Percentiles rank a stretch among this genome's conserved stretches.
Conservation (phyloP, 1,140 invertebrate species). For the Drosophila pruinosa region DNA sequence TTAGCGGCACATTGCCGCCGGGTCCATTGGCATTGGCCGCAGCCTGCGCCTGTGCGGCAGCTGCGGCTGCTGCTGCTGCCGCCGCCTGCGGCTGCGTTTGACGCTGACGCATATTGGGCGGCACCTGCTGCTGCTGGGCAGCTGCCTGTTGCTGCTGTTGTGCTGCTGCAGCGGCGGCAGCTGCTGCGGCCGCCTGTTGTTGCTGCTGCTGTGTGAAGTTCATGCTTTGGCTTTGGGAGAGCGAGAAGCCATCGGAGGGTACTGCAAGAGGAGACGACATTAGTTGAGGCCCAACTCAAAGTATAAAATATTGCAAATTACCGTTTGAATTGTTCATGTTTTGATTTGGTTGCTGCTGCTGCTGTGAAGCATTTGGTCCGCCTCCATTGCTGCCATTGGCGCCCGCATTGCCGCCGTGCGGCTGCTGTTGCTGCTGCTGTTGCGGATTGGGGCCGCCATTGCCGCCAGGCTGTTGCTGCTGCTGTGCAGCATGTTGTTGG, state of each 20-base stretch:
- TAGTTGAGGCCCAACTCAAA: no score
- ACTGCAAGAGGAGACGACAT: constrained; percentile 63
- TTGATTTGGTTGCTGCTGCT: constrained; percentile 82
- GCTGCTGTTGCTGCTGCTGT: constrained; percentile 58
- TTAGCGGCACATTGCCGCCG: constrained; percentile 54
- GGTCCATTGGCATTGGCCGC: constrained; percentile 67
- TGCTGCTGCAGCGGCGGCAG: constrained; percentile 78
- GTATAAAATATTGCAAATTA: no score
- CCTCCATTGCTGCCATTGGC: constrained; percentile 66
- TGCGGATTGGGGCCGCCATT: constrained; percentile 53
- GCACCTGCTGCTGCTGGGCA: constrained; percentile 80
- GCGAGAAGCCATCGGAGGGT: constrained; percentile 86
- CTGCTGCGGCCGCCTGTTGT: constrained; percentile 69
- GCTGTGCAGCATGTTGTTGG: constrained; percentile 84
- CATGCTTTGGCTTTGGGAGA: constrained; percentile 91
- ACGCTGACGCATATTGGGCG: constrained; percentile 79
- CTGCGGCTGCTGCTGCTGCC: constrained; percentile 67
- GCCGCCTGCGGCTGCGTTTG: constrained; percentile 72
- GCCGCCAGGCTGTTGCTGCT: constrained; percentile 60
- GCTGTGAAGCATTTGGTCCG: constrained; percentile 54
- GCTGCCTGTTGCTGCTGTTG: constrained; percentile 64
- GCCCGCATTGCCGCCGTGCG: constrained; percentile 73
- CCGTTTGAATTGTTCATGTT: constrained; percentile 80
- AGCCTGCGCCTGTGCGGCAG: constrained; percentile 69
- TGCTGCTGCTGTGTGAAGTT: constrained; percentile 90